These are phyloP conservation scores for Plebejus argus DNA, from an alignment of 2,888 invertebrate genomes.

Conservation along the genomic window DNA sequence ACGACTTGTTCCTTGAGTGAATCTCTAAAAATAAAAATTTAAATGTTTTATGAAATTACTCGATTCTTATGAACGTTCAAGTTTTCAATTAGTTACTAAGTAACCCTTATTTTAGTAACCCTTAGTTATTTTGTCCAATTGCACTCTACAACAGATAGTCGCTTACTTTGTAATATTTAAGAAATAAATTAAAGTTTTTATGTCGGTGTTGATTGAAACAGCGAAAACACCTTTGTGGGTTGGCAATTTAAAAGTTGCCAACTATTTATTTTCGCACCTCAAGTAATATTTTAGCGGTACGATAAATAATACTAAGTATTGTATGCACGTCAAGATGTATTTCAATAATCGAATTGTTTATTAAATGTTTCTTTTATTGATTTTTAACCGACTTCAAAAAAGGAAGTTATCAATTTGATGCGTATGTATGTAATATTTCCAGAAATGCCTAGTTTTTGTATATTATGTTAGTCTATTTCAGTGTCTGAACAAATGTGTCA, in stretches of 20 bases:
- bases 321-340: not conserved
- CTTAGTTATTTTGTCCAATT: not conserved
- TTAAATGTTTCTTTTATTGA: not conserved
- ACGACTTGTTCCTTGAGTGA: too few species aligned
- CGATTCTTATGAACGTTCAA: too few species aligned
- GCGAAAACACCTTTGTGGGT: not conserved
- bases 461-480: too few species aligned
- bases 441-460: too few species aligned
- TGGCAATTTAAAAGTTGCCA: not conserved
- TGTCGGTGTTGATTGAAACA: not conserved
- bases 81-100: too few species aligned
- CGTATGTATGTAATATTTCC: too few species aligned
- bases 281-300: not conserved
- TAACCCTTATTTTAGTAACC: too few species aligned
- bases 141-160: not conserved
- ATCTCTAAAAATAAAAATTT: too few species aligned
- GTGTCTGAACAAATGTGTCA: too few species aligned
- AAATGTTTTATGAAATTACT: too few species aligned
- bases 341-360: not conserved
- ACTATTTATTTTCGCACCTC: not conserved
- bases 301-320: not conserved
- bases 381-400: too few species aligned
- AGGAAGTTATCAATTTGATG: too few species aligned
- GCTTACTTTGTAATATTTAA: constrained; percentile 9
- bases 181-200: not conserved